Evolutionary conservation across 2,797 vertebrate species (phyloP).

Genomic region (Manis javanica): DNA sequence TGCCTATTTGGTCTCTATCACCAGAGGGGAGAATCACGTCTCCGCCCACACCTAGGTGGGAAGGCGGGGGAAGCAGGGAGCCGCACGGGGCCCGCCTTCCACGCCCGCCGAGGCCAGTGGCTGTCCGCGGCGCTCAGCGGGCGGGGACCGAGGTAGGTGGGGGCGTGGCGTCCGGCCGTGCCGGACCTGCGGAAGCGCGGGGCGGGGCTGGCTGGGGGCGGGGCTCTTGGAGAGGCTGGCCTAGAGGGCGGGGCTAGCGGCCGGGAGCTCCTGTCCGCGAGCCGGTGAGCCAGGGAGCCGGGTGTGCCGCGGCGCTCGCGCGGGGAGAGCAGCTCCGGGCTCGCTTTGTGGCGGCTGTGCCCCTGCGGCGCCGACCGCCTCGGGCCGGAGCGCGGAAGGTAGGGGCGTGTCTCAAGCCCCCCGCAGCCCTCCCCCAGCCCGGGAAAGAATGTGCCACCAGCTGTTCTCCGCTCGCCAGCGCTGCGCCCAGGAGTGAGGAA

Average conservation of each 20-base stretch:
- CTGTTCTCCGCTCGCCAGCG: conserved; percentile 55
- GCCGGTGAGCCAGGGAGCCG: neutral
- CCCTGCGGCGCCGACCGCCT: neutral
- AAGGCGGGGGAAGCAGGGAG: neutral
- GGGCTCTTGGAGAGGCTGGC: too few relatives aligned
- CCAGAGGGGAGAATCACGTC: neutral
- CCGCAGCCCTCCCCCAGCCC: neutral
- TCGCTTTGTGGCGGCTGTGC: neutral
- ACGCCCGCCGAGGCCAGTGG: fast-evolving
- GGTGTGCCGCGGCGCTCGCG: neutral
- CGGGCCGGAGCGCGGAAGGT: neutral
- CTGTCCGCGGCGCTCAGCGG: fast-evolving
- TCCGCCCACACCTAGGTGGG: too few relatives aligned
- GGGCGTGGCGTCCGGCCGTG: neutral
- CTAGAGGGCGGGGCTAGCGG: neutral
- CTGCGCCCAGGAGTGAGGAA: conserved; percentile 68
- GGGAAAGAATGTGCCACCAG: conserved; percentile 73
- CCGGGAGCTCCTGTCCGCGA: neutral
- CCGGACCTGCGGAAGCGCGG: neutral
- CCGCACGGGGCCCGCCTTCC: fast-evolving
- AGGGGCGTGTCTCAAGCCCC: neutral
- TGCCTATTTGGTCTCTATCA: neutral
- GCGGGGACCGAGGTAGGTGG: neutral
- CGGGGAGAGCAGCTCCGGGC: neutral
- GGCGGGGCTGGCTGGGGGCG: neutral